Conservation (phyloP, 2,113 vertebrate species). For the Camelus dromedarius region DNA sequence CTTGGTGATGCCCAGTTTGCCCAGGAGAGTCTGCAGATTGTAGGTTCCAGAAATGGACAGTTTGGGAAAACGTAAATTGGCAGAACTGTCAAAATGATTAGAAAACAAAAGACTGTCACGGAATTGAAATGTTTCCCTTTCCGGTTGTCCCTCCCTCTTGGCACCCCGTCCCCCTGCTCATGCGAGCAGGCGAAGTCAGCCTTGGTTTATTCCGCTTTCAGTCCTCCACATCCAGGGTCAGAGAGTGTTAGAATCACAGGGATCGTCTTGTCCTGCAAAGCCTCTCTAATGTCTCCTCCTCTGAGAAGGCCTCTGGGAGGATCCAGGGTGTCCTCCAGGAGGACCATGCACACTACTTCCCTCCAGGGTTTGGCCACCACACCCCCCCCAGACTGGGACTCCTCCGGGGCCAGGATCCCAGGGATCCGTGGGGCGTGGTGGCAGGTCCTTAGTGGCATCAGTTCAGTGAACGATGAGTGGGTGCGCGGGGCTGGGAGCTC, state of each 20-base stretch:
- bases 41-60: slow-evolving; percentile 90
- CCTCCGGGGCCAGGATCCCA: no score
- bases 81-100: slow-evolving; percentile 75
- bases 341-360: neutral
- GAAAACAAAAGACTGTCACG: neutral
- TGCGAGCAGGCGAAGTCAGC: rapidly evolving
- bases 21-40: slow-evolving; percentile 84
- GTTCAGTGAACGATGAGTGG: neutral
- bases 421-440: neutral
- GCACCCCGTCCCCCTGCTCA: neutral
- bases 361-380: neutral
- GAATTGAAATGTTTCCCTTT: neutral
- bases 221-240: rapidly evolving
- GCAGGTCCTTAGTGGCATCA: neutral
- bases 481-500: neutral
- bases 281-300: neutral
- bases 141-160: neutral
- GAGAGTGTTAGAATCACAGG: neutral
- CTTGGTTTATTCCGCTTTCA: no score
- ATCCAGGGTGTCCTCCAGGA: neutral
- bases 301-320: neutral
- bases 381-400: neutral
- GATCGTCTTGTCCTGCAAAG: neutral
- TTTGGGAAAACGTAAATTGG: slow-evolving; percentile 88
- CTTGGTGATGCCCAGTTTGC: slow-evolving; percentile 89